Conservation (phyloP, 2,888 invertebrate genomes). For the Lasioglossum pauxillum region DNA sequence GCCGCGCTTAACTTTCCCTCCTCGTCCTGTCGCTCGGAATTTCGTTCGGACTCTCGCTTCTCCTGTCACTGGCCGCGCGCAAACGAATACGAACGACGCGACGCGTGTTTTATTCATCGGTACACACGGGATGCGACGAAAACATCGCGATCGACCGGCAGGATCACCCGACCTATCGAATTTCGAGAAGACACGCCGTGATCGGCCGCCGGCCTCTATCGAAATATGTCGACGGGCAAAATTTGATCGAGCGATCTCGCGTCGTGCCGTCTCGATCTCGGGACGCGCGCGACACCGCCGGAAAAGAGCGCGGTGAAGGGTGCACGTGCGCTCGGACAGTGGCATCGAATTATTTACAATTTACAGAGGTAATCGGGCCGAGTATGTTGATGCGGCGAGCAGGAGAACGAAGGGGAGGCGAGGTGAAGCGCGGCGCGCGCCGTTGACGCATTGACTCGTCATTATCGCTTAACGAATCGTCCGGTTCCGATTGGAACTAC, state of each 20-base stretch:
- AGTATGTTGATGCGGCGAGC: constrained; percentile 20
- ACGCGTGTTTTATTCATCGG: constrained; percentile 50
- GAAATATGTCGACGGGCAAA: background rate
- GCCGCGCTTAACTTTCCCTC: constrained; percentile 43
- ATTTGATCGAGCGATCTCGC: background rate
- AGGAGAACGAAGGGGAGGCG: constrained; percentile 4
- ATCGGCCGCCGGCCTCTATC: background rate
- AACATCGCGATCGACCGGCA: constrained; percentile 13
- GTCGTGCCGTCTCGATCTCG: background rate
- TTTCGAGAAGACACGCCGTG: background rate
- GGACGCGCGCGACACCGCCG: background rate
- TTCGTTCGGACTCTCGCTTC: constrained; percentile 9
- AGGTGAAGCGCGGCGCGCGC: constrained; percentile 18
- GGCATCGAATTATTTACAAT: constrained; percentile 77
- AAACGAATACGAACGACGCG: constrained; percentile 37
- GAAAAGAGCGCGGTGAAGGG: background rate
- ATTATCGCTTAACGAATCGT: constrained; percentile 82
- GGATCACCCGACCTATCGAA: constrained; percentile 33
- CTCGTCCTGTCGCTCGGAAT: constrained; percentile 21
- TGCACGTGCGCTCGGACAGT: background rate
- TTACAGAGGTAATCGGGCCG: constrained; percentile 72
- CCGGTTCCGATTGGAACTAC: constrained; percentile 47
- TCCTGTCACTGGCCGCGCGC: constrained; percentile 27
- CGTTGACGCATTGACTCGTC: constrained; percentile 81
- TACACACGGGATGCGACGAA: constrained; percentile 28